Evolutionary conservation across 2,113 vertebrate genomes (phyloP).

Genomic region (Colaptes auratus): DNA sequence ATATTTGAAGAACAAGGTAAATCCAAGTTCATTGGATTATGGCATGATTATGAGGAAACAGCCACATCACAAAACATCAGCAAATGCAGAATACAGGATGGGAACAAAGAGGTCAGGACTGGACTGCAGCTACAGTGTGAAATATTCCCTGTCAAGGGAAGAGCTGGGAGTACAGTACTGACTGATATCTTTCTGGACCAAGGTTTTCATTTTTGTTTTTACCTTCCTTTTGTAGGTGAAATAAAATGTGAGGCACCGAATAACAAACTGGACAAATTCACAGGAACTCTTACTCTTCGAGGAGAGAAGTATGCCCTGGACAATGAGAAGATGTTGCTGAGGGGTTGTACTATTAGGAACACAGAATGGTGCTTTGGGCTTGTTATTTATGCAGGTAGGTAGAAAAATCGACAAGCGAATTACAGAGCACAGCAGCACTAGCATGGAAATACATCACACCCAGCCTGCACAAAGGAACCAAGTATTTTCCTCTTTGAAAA

Average conservation of each 20-base stretch:
- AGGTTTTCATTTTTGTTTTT: not conserved
- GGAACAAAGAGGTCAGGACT: not conserved
- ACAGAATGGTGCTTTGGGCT: constrained; percentile 96
- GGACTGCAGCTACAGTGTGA: not conserved
- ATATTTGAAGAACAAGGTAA: not conserved
- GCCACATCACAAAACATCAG: not conserved
- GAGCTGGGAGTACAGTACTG: not conserved
- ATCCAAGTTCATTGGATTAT: not conserved
- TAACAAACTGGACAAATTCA: constrained; percentile 91
- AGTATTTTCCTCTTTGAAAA: not conserved
- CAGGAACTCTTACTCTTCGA: constrained; percentile 81
- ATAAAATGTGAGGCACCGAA: constrained; percentile 90
- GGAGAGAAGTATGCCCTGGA: constrained; percentile 81
- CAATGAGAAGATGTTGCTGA: constrained; percentile 89
- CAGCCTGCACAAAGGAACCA: not conserved
- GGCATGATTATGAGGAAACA: not conserved
- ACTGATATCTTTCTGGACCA: not conserved
- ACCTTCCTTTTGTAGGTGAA: constrained; percentile 79
- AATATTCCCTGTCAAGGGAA: not conserved
- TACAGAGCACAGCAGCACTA: not conserved
- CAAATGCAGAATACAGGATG: not conserved
- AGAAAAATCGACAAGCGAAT: not conserved
- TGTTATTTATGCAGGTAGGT: constrained; percentile 90
- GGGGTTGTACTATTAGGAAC: constrained; percentile 92
- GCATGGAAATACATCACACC: fast-evolving